A percentile compares a stretch with the other conserved stretches of the same genome.
These are phyloP conservation scores for Okapia johnstoni DNA, from an alignment of 2,113 vertebrate genomes.

Conservation along the genomic window DNA sequence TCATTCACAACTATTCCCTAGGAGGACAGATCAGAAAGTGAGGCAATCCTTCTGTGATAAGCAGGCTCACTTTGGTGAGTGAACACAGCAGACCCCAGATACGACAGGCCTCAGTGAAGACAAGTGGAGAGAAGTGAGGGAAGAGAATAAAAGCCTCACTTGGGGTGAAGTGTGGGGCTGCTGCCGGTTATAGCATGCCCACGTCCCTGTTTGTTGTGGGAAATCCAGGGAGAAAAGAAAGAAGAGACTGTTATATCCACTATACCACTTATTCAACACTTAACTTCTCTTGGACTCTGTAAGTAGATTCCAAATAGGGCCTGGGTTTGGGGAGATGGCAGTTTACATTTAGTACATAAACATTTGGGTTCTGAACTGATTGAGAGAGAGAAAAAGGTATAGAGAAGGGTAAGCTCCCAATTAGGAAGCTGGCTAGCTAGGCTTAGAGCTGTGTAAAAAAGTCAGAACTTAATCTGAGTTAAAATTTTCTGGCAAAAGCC, in stretches of 20 bases:
- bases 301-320: background rate
- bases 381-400: background rate
- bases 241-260: background rate
- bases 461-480: background rate
- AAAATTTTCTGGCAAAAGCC: background rate
- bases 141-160: background rate
- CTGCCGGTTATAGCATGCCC: background rate
- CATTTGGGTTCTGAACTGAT: background rate
- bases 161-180: background rate
- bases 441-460: background rate
- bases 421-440: background rate
- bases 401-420: background rate
- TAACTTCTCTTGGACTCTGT: background rate
- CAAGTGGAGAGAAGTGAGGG: background rate
- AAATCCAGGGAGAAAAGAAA: background rate
- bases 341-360: background rate
- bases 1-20: constrained; percentile 13
- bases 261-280: background rate
- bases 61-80: background rate
- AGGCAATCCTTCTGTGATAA: background rate
- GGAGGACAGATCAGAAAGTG: background rate
- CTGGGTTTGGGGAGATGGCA: background rate
- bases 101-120: background rate
- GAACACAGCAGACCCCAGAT: background rate
- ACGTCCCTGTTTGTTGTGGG: background rate